A percentile compares a stretch with the other conserved stretches of the same genome.
Evolutionary conservation across 2,888 invertebrate genomes (phyloP).

Genomic region (Papilio protenor): DNA sequence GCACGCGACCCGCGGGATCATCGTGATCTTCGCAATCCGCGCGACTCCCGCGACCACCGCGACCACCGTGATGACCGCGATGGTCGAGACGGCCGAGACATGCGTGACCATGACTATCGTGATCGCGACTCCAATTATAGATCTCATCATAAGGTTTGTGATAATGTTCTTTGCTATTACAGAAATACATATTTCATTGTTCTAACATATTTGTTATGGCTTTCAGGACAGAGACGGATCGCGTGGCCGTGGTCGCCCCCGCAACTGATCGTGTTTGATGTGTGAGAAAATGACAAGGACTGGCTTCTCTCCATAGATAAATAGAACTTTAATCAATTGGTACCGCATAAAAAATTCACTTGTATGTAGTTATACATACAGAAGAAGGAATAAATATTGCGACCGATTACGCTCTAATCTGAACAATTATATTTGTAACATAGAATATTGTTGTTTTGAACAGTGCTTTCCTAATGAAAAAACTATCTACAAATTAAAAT

Average conservation of each 20-base stretch:
- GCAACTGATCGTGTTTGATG: conserved; percentile 71
- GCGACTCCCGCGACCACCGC: conserved; percentile 58
- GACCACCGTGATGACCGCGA: conserved; percentile 61
- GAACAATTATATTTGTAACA: conserved; percentile 78
- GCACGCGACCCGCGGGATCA: conserved; percentile 55
- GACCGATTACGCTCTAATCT: conserved; percentile 71
- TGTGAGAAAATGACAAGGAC: conserved; percentile 73
- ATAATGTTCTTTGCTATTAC: neutral
- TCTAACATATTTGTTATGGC: conserved; percentile 42
- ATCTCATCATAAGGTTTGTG: conserved; percentile 72
- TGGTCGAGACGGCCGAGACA: conserved; percentile 57
- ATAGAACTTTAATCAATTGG: conserved; percentile 80
- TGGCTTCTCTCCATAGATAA: conserved; percentile 84
- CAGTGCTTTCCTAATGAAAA: conserved; percentile 78
- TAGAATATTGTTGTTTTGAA: conserved; percentile 81
- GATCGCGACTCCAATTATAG: conserved; percentile 73
- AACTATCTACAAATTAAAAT: conserved; percentile 83
- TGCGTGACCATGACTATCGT: conserved; percentile 50
- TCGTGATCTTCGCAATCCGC: conserved; percentile 66
- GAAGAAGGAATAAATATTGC: conserved; percentile 58
- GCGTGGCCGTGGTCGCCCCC: conserved; percentile 78
- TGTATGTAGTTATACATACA: conserved; percentile 65
- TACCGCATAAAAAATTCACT: conserved; percentile 69
- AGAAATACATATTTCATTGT: neutral
- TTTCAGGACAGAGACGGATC: conserved; percentile 80